Percentiles rank a stretch among this genome's conserved stretches.
These are phyloP conservation scores for Didymodactylos carnosus DNA, from an alignment of 2,888 invertebrate genomes.

Conservation along the genomic window DNA sequence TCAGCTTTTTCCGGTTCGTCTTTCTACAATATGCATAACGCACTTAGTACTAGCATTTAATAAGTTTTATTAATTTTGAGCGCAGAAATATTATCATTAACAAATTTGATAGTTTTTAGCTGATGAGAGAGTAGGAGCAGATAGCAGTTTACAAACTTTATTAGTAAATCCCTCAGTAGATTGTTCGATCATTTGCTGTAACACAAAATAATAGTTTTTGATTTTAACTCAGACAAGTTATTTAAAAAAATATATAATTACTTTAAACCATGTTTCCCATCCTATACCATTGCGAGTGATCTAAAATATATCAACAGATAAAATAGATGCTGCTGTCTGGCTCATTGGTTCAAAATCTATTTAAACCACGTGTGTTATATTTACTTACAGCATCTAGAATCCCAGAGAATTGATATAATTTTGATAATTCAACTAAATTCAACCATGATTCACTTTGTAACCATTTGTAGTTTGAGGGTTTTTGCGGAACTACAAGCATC, in stretches of 20 bases:
- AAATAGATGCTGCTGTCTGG: not conserved
- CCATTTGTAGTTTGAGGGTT: conserved; percentile 30
- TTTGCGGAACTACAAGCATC: conserved; percentile 27
- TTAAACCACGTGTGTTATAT: too few relatives aligned
- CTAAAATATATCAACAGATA: not conserved
- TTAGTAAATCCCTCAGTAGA: too few relatives aligned
- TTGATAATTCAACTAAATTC: conserved; percentile 34
- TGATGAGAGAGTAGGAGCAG: not conserved
- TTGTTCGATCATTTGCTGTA: too few relatives aligned
- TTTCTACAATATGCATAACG: conserved; percentile 18
- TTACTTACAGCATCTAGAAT: conserved; percentile 29
- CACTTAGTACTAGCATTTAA: too few relatives aligned
- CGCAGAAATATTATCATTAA: too few relatives aligned
- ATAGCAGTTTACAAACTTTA: too few relatives aligned
- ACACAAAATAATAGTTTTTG: too few relatives aligned
- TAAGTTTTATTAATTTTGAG: too few relatives aligned
- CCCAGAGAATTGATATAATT: conserved; percentile 33
- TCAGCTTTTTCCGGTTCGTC: conserved; percentile 33
- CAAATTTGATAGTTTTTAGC: not conserved
- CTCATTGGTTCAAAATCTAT: too few relatives aligned
- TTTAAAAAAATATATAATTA: not conserved
- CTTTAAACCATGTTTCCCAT: conserved; percentile 35
- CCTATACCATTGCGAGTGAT: conserved; percentile 27
- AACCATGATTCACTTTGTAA: conserved; percentile 34
- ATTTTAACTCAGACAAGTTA: not conserved